These are phyloP conservation scores for rat (Rattus norvegicus) DNA, from an alignment of 2,113 vertebrate species.

Conservation along the genomic window GRCr8 NC_086021.1:170849001-170849500, in stretches of 20 bases:
- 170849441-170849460: background rate
- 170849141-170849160: background rate
- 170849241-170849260: background rate
- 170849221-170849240: background rate
- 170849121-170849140: background rate
- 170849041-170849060: background rate
- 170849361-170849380: background rate
- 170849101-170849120: background rate
- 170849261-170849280: background rate
- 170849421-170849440: background rate
- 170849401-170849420: slow-evolving; percentile 1
- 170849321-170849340: background rate
- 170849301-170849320: background rate
- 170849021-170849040: background rate
- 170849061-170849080: background rate
- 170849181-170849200: background rate
- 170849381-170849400: background rate
- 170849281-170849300: background rate
- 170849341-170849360: background rate
- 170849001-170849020: background rate
- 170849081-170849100: background rate
- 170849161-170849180: background rate
- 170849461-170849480: background rate
- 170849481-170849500: background rate
- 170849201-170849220: background rate